Evolutionary conservation across 2,113 vertebrate species (phyloP), one percentile per base, ranked within the genome.

Genomic region (Hydrochoerus hydrochaeris): DNA sequence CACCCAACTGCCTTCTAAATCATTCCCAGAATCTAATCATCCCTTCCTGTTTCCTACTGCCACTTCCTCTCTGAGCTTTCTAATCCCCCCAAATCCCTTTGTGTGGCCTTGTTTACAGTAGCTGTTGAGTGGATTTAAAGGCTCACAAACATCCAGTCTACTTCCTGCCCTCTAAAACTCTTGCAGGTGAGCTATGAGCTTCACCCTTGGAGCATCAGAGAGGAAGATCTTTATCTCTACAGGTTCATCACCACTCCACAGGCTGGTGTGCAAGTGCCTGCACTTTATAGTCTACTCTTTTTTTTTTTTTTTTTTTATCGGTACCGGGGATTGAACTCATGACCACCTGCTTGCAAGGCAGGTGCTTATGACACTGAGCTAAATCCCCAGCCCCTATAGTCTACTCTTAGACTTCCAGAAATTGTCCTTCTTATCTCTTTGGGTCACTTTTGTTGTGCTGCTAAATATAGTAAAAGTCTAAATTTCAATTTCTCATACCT

Each of bases 401-500:
- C 44, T 77, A 44, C 17, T 78, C 38, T 89, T 57, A 83, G 44
- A n/a, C 28, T 57, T 49, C n/a, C 54, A 91, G 81, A 96, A 92
- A 85, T 41, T 88, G 35, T 62, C n/a, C 57, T 95, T 67, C n/a
- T 49, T 95, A 73, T 7, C 19, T 52, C n/a, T 81, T 77, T 73
- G 7, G 26, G 32, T 91, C 54, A 94, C 38, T 92, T 92, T 88
- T 83, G n/a, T 67, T 20, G 4, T 30, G 38, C 57, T 77, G 73
- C 60, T 78, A n/a, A 58, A 95, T 93, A 73, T 9, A 73, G 5
- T 60, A n/a, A 7, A 57, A 88, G 4, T 60, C 13, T 44, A 97
- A 5, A 96, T 78, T 87, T 88, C 19, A 96, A 11, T 85, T 85
- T 80, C 28, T 92, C 94, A 95, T 32, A 71, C 63, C 24, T 83